phyloP scores from a whole-genome alignment of 2,113 vertebrate species.

The Crocuta crocuta region DNA sequence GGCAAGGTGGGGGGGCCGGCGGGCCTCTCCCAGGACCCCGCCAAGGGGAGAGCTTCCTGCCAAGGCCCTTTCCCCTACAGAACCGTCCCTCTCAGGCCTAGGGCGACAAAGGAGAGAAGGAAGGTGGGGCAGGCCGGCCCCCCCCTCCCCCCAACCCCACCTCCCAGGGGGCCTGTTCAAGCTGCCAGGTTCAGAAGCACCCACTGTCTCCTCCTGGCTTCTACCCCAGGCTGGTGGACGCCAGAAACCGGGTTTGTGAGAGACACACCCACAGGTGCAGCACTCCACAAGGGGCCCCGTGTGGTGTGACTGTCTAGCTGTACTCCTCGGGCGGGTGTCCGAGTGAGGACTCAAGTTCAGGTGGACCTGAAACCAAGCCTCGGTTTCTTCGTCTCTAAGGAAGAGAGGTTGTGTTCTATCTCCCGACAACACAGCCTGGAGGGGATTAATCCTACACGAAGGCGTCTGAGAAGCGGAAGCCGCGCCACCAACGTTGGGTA shows the following conservation, averaged over 20 bases:
- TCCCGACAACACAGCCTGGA: constrained; percentile 9
- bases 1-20: too few species aligned
- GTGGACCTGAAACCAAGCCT: not conserved
- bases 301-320: not conserved
- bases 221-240: not conserved
- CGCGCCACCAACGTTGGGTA: not conserved
- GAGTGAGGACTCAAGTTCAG: not conserved
- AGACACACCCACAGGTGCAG: not conserved
- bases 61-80: not conserved
- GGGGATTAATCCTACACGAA: constrained; percentile 38
- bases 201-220: not conserved
- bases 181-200: not conserved
- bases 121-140: not conserved
- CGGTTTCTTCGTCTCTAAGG: not conserved
- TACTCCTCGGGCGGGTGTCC: not conserved
- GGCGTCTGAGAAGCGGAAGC: constrained; percentile 9
- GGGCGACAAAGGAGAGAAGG: not conserved
- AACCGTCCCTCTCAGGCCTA: not conserved
- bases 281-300: not conserved
- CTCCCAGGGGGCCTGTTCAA: too few species aligned
- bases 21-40: not conserved
- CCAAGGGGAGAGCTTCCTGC: not conserved
- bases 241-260: not conserved
- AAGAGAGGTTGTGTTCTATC: constrained; percentile 2
- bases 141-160: not conserved